phyloP scores from a whole-genome alignment of 2,797 vertebrate species.

The Sebastes melanostomus region DNA sequence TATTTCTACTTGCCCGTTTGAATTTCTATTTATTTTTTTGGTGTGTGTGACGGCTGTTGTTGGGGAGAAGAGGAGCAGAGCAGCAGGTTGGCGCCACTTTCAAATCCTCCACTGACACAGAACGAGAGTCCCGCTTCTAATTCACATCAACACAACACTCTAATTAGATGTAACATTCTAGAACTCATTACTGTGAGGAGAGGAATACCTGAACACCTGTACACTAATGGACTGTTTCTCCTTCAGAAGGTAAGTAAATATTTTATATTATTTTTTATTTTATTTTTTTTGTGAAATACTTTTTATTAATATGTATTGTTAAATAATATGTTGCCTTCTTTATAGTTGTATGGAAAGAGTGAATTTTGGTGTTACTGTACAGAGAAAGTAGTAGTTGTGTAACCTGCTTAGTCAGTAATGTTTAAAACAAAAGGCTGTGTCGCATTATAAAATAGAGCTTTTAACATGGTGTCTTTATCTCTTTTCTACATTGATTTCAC shows the following conservation, averaged over 20 bases:
- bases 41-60: constrained; percentile 62
- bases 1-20: constrained; percentile 41
- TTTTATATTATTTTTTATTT: not conserved
- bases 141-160: too few relatives aligned
- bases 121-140: constrained; percentile 68
- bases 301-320: not conserved
- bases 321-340: accelerated
- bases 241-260: constrained; percentile 60
- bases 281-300: too few relatives aligned
- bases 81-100: constrained; percentile 83
- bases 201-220: constrained; percentile 27
- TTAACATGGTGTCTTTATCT: not conserved
- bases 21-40: constrained; percentile 79
- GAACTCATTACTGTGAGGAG: not conserved
- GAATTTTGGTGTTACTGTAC: not conserved
- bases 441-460: not conserved
- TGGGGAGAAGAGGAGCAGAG: constrained; percentile 48
- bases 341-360: too few relatives aligned
- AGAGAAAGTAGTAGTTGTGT: not conserved
- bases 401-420: not conserved
- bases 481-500: not conserved
- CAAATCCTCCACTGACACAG: constrained; percentile 79
- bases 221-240: constrained; percentile 19
- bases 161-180: too few relatives aligned
- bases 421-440: constrained; percentile 15